Evolutionary conservation across 2,888 invertebrate genomes (phyloP).

Genomic region (Cryptocephalus primarius): DNA sequence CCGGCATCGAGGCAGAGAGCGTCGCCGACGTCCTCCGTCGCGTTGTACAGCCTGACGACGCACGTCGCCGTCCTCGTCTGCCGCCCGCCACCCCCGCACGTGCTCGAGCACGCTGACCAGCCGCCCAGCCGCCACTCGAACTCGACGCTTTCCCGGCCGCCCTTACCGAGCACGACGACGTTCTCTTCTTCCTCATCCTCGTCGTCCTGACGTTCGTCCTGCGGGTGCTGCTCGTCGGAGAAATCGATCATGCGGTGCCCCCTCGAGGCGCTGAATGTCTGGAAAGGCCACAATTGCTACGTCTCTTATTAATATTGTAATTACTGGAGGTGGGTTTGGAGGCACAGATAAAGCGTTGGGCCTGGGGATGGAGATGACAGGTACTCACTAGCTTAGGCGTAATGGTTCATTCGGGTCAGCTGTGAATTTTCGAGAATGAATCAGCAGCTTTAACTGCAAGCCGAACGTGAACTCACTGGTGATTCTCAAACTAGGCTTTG

Average conservation of each 20-base stretch:
- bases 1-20: conserved; percentile 62
- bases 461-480: too few species aligned
- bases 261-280: conserved; percentile 58
- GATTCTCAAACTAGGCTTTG: too few species aligned
- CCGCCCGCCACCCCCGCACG: conserved; percentile 67
- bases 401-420: too few species aligned
- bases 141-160: conserved; percentile 22
- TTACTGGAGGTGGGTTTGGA: conserved; percentile 2
- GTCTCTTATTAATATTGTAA: conserved; percentile 37
- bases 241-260: conserved; percentile 55
- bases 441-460: too few species aligned
- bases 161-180: conserved; percentile 1
- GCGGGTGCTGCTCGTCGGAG: conserved; percentile 27
- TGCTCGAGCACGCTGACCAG: conserved; percentile 80
- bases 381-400: too few species aligned
- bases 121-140: conserved; percentile 74
- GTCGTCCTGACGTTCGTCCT: conserved; percentile 2
- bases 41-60: conserved; percentile 50
- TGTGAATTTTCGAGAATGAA: too few species aligned
- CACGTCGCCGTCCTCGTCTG: conserved; percentile 63
- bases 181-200: conserved; percentile 7
- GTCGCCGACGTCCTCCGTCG: conserved; percentile 49
- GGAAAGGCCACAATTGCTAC: conserved; percentile 76
- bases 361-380: too few species aligned
- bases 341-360: background rate